Percentiles rank a stretch among this genome's conserved stretches.
phyloP scores from a whole-genome alignment of 2,888 invertebrate species.

The Napeogenes inachia region DNA sequence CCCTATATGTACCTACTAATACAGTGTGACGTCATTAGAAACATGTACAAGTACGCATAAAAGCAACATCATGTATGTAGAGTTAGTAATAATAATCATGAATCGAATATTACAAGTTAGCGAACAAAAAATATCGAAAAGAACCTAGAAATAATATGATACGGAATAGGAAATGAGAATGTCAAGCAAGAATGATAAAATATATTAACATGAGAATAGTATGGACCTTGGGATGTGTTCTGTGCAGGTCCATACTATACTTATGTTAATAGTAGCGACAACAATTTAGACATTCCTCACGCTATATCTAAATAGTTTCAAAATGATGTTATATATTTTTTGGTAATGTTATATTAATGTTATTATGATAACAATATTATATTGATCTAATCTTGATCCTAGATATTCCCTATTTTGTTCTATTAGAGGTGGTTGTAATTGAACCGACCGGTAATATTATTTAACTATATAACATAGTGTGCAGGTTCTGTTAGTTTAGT shows the following conservation, averaged over 20 bases:
- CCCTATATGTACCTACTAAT: constrained; percentile 16
- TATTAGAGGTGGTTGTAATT: no score
- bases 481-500: constrained; percentile 31
- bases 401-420: no score
- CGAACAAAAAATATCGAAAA: background rate
- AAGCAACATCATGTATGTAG: background rate
- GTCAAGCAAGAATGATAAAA: constrained; percentile 38
- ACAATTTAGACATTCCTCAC: background rate
- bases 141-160: background rate
- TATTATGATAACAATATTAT: no score
- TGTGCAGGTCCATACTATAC: constrained; percentile 23
- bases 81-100: no score
- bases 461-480: no score
- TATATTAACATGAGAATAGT: constrained; percentile 51
- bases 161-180: constrained; percentile 37
- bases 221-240: constrained; percentile 41
- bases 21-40: constrained; percentile 1
- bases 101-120: background rate
- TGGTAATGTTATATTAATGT: no score
- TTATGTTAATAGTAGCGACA: constrained; percentile 32
- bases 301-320: background rate
- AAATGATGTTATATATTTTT: no score
- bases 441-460: no score
- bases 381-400: no score
- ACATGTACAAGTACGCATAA: no score